These are phyloP conservation scores for Ochotona curzoniae DNA, from an alignment of 2,113 vertebrate genomes.

Conservation along the genomic window DNA sequence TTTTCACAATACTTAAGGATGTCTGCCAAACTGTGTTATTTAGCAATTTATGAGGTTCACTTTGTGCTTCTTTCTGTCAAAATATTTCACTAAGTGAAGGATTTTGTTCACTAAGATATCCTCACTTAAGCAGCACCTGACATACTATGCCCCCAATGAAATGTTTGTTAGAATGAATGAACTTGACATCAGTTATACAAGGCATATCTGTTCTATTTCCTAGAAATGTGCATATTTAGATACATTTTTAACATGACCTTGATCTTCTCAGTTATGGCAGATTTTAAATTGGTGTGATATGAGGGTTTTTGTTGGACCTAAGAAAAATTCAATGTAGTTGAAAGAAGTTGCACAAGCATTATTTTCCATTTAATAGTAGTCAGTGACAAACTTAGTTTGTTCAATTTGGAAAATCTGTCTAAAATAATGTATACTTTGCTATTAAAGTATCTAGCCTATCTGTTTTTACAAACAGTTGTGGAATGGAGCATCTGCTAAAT, in stretches of 20 bases:
- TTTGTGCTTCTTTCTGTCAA: neutral
- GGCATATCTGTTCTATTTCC: neutral
- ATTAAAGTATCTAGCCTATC: neutral
- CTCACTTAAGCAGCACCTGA: neutral
- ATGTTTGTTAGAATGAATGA: neutral
- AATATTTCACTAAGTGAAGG: neutral
- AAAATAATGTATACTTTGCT: neutral
- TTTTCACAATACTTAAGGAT: neutral
- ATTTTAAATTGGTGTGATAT: neutral
- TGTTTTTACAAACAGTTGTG: neutral
- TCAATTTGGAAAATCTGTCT: conserved; percentile 23
- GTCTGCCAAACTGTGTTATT: neutral
- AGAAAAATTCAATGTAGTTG: neutral
- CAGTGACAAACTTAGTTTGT: neutral
- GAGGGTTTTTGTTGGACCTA: neutral
- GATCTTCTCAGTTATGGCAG: neutral
- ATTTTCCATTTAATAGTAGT: neutral
- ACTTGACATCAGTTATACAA: neutral
- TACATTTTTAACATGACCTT: neutral
- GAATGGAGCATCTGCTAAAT: neutral
- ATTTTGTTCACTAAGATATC: neutral
- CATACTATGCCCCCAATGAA: neutral
- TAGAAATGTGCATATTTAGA: neutral
- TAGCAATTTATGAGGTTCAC: neutral
- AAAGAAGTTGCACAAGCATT: neutral